Evolutionary conservation across 2,113 vertebrate species (phyloP).

Genomic region (Heterotilapia buettikoferi): DNA sequence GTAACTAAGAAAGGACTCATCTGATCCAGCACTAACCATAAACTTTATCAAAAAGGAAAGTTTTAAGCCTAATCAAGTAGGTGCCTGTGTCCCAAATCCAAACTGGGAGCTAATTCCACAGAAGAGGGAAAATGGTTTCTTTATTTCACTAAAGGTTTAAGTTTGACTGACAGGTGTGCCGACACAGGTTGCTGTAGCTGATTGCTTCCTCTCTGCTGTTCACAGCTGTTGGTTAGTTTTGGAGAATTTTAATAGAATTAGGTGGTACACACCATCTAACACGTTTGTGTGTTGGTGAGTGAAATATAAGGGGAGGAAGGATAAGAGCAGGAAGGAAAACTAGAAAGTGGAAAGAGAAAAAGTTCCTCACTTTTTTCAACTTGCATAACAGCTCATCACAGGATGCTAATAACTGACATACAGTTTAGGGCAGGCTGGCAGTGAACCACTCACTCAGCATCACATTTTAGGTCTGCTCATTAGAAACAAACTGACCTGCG

Average conservation of each 20-base stretch:
- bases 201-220: background rate
- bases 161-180: background rate
- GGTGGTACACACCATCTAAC: background rate
- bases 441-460: background rate
- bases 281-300: background rate
- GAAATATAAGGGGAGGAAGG: background rate
- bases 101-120: background rate
- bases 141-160: background rate
- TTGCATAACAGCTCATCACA: background rate
- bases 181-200: background rate
- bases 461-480: background rate
- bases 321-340: background rate
- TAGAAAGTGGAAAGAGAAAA: background rate
- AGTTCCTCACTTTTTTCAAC: background rate
- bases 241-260: background rate
- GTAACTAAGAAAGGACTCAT: background rate
- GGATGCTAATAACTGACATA: background rate
- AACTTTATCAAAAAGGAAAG: rapidly evolving
- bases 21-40: rapidly evolving
- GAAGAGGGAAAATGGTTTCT: background rate
- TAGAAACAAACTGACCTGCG: background rate
- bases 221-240: background rate
- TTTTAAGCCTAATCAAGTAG: background rate
- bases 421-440: background rate
- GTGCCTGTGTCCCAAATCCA: background rate